A percentile compares a stretch with the other conserved stretches of the same genome.
Conservation (phyloP, 2,113 vertebrate genomes). For the Ceyx cyanopectus region DNA sequence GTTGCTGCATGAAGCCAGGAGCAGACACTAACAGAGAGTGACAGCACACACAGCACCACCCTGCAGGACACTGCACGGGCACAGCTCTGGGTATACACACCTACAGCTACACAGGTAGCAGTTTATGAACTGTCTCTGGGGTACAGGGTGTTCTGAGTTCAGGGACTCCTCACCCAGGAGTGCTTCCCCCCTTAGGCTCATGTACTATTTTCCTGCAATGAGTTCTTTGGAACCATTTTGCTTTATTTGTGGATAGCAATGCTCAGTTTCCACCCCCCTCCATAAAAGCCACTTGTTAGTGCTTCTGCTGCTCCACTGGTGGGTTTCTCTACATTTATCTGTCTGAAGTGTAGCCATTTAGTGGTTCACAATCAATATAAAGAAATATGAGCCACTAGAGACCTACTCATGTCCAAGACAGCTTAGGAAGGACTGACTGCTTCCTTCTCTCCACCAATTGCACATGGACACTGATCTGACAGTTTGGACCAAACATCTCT, state of each 20-base stretch:
- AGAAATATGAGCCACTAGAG: neutral
- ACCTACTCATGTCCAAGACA: neutral
- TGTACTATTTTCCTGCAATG: neutral
- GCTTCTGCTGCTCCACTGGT: neutral
- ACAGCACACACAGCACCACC: neutral
- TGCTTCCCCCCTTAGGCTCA: neutral
- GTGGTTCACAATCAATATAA: neutral
- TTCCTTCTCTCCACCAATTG: neutral
- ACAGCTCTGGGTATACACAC: neutral
- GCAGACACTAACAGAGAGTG: neutral
- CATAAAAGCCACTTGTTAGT: neutral
- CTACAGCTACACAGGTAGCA: neutral
- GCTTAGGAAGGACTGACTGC: neutral
- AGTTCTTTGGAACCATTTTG: accelerated
- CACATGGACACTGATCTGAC: neutral
- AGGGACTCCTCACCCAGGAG: neutral
- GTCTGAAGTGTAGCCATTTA: neutral
- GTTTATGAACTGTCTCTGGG: neutral
- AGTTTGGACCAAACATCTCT: neutral
- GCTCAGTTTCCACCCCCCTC: neutral
- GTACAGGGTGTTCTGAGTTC: neutral
- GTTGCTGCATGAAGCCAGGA: neutral
- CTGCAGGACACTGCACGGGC: neutral
- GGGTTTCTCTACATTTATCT: constrained; percentile 10
- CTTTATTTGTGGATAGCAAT: neutral